Evolutionary conservation across 2,888 invertebrate genomes (phyloP).

Genomic region (Macrophya alboannulata): DNA sequence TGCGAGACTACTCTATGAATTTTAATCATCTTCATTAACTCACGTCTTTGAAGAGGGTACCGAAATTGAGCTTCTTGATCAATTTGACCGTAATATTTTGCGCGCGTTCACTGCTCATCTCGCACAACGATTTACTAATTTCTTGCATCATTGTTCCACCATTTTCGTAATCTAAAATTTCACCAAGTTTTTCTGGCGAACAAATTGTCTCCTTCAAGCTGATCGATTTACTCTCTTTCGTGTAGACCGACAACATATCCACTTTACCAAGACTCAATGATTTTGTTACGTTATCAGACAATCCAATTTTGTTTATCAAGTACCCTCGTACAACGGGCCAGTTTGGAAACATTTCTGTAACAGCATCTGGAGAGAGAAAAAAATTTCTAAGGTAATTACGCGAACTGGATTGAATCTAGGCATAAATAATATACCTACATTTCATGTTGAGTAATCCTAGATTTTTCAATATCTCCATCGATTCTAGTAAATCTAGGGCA

Average conservation of each 20-base stretch:
- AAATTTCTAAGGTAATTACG: neutral
- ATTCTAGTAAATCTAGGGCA: slow-evolving; percentile 78
- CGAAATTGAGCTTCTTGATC: slow-evolving; percentile 80
- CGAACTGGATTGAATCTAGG: neutral
- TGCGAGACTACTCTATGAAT: neutral
- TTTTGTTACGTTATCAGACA: slow-evolving; percentile 67
- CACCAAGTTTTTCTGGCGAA: slow-evolving; percentile 71
- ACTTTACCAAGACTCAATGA: slow-evolving; percentile 71
- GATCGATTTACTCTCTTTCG: slow-evolving; percentile 70
- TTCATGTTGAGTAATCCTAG: slow-evolving; percentile 80
- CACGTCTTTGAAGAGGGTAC: slow-evolving; percentile 74
- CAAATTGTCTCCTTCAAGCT: slow-evolving; percentile 74
- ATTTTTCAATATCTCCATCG: slow-evolving; percentile 80
- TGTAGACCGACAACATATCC: slow-evolving; percentile 75
- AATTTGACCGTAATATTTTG: slow-evolving; percentile 79
- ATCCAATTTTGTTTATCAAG: slow-evolving; percentile 68
- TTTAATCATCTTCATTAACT: slow-evolving; percentile 41
- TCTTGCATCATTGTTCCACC: slow-evolving; percentile 68
- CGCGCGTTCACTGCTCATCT: slow-evolving; percentile 77
- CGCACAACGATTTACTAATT: slow-evolving; percentile 81
- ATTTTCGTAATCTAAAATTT: slow-evolving; percentile 71
- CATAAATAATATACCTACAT: slow-evolving; percentile 74
- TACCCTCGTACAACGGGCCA: slow-evolving; percentile 73
- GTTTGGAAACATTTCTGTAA: slow-evolving; percentile 75
- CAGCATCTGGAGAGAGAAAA: slow-evolving; percentile 66